Evolutionary conservation across 1,140 invertebrate species (phyloP).

Genomic region (Oncopodura yosiiana): DNA sequence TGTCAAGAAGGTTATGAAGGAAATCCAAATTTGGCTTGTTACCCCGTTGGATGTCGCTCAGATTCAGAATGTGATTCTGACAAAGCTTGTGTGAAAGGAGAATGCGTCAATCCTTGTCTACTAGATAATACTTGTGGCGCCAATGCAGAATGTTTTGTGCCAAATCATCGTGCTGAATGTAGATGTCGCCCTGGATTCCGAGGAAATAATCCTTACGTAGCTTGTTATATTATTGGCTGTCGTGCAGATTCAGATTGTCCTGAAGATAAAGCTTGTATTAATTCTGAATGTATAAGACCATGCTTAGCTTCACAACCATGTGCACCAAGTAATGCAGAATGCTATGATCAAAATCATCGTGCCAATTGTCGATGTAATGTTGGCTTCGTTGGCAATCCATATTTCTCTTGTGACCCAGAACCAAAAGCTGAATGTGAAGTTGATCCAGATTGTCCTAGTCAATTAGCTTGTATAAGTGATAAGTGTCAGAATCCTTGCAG

Average conservation of each 20-base stretch:
- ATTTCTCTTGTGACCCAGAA: slow-evolving; percentile 61
- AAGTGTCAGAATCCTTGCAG: slow-evolving; percentile 74
- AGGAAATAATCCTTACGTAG: slow-evolving; percentile 59
- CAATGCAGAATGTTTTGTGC: slow-evolving; percentile 71
- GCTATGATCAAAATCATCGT: slow-evolving; percentile 66
- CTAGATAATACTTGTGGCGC: slow-evolving; percentile 63
- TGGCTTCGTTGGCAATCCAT: slow-evolving; percentile 63
- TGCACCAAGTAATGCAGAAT: slow-evolving; percentile 58
- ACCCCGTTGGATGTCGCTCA: slow-evolving; percentile 57
- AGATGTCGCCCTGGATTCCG: slow-evolving; percentile 67
- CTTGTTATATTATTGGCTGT: slow-evolving; percentile 72
- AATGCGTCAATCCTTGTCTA: slow-evolving; percentile 74
- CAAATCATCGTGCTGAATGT: slow-evolving; percentile 63
- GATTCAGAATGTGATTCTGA: slow-evolving; percentile 68
- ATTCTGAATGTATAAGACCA: slow-evolving; percentile 74
- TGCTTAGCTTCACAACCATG: slow-evolving; percentile 66
- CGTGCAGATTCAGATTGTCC: slow-evolving; percentile 70
- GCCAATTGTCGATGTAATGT: slow-evolving; percentile 69
- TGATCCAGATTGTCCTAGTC: slow-evolving; percentile 69
- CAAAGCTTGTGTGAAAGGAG: slow-evolving; percentile 69
- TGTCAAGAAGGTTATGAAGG: slow-evolving; percentile 72
- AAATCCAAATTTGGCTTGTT: slow-evolving; percentile 68
- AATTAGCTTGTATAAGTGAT: slow-evolving; percentile 66
- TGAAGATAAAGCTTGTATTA: slow-evolving; percentile 67
- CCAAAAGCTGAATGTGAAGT: slow-evolving; percentile 60